A percentile compares a stretch with the other conserved stretches of the same genome.
Conservation (phyloP, 1,140 invertebrate species). For the Caenorhabditis latens region DNA sequence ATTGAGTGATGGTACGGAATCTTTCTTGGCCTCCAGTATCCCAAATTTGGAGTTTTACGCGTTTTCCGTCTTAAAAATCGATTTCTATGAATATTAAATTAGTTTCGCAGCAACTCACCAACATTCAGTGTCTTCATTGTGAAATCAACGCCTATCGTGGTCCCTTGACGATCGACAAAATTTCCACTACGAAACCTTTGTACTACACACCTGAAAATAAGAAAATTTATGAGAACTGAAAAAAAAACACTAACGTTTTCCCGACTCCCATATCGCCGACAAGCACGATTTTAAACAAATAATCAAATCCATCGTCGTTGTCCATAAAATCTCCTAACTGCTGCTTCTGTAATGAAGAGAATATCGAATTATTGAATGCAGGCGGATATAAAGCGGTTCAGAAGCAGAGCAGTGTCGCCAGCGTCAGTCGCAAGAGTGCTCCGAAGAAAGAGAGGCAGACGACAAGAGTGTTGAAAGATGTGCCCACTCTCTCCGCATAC, state of each 20-base stretch:
- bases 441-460: slow-evolving; percentile 17
- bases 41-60: slow-evolving; percentile 94
- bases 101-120: slow-evolving; percentile 74
- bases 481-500: slow-evolving; percentile 15
- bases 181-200: slow-evolving; percentile 93
- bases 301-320: slow-evolving; percentile 75
- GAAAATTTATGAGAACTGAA: neutral
- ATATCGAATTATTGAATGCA: slow-evolving; percentile 50
- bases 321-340: slow-evolving; percentile 66
- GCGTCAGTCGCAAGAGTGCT: slow-evolving; percentile 23
- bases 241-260: slow-evolving; percentile 82
- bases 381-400: slow-evolving; percentile 39
- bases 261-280: slow-evolving; percentile 88
- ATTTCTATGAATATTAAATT: slow-evolving; percentile 14
- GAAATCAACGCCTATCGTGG: slow-evolving; percentile 95
- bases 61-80: slow-evolving; percentile 83
- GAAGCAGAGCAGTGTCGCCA: slow-evolving; percentile 44
- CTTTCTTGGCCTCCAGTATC: slow-evolving; percentile 93
- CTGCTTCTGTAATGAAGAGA: neutral
- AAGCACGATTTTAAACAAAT: slow-evolving; percentile 86
- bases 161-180: slow-evolving; percentile 91
- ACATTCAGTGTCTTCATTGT: slow-evolving; percentile 94
- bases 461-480: slow-evolving; percentile 34
- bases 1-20: slow-evolving; percentile 83
- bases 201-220: slow-evolving; percentile 82